A percentile compares a stretch with the other conserved stretches of the same genome.
Conservation (phyloP, 2,888 invertebrate species). For the Tetragonisca angustula region DNA sequence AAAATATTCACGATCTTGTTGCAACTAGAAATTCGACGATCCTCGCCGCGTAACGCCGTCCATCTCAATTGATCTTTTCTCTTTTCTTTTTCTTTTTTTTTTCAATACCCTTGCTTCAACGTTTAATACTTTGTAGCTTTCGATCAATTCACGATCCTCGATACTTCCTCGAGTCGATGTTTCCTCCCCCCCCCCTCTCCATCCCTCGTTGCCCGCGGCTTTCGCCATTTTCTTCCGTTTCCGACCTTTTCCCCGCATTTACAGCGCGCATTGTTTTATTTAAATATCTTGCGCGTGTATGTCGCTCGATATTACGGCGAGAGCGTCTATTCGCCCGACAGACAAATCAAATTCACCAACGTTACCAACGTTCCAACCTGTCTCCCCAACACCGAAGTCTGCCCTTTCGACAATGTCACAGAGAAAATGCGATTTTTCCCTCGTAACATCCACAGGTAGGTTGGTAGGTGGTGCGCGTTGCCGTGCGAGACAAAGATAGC, state of each 20-base stretch:
- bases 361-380: constrained; percentile 61
- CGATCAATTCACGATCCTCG: not conserved
- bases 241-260: constrained; percentile 15
- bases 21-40: not conserved
- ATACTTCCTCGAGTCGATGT: not conserved
- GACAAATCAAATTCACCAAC: constrained; percentile 72
- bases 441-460: constrained; percentile 53
- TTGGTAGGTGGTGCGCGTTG: constrained; percentile 24
- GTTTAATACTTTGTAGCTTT: not conserved
- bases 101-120: not conserved
- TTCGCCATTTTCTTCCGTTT: too few relatives aligned
- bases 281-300: constrained; percentile 53
- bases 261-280: constrained; percentile 45
- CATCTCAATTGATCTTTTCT: not conserved
- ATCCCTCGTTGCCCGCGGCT: not conserved
- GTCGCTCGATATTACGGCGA: constrained; percentile 55
- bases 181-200: not conserved
- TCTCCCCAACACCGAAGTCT: constrained; percentile 54
- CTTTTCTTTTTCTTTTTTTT: not conserved
- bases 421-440: constrained; percentile 70
- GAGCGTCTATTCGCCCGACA: constrained; percentile 64
- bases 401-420: constrained; percentile 65
- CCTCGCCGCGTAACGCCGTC: not conserved
- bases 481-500: constrained; percentile 25
- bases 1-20: not conserved